Conservation (phyloP, 2,113 vertebrate genomes). For the Xenus cinereus region DNA sequence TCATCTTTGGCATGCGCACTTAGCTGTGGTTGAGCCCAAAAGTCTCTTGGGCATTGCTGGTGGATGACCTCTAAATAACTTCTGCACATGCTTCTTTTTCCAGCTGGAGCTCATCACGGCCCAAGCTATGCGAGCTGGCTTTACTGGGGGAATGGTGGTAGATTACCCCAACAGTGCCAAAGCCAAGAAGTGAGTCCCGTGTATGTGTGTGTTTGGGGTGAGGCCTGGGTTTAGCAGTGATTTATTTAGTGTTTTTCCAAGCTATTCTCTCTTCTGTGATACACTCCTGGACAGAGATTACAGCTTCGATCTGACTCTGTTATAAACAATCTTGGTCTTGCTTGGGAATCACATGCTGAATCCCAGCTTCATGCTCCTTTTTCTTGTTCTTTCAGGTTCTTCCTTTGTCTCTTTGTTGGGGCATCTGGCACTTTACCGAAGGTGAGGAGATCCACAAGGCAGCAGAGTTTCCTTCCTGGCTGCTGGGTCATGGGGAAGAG, state of each 20-base stretch:
- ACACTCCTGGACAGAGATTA: not conserved
- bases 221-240: not conserved
- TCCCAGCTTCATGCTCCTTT: not conserved
- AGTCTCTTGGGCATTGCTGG: not conserved
- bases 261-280: not conserved
- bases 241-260: not conserved
- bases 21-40: not conserved
- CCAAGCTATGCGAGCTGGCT: slow-evolving; percentile 93
- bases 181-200: slow-evolving; percentile 91
- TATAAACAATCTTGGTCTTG: not conserved
- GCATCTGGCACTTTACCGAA: slow-evolving; percentile 82
- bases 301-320: not conserved
- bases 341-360: not conserved
- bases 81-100: not conserved
- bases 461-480: not conserved
- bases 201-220: not conserved
- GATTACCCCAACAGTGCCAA: slow-evolving; percentile 96
- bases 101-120: slow-evolving; percentile 92
- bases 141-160: slow-evolving; percentile 94
- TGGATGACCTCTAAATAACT: not conserved
- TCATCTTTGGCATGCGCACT: accelerated
- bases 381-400: slow-evolving; percentile 81
- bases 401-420: slow-evolving; percentile 93
- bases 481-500: not conserved
- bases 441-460: slow-evolving; percentile 70